These are phyloP conservation scores for Bilobella aurantiaca DNA, from an alignment of 1,140 invertebrate genomes.

Conservation along the genomic window DNA sequence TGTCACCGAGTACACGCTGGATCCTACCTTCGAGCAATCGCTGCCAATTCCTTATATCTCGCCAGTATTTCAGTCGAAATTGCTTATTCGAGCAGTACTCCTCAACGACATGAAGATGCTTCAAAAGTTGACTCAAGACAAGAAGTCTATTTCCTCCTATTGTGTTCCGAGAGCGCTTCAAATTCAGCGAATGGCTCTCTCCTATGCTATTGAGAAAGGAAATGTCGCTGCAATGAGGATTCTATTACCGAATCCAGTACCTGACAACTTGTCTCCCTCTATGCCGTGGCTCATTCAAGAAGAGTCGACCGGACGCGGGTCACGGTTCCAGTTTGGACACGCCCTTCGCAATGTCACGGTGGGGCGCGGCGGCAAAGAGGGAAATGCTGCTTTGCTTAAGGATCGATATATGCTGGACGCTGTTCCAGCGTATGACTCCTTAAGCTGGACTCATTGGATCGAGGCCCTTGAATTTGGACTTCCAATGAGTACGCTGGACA, in stretches of 20 bases:
- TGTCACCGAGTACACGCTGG: constrained; percentile 40
- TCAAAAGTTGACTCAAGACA: constrained; percentile 18
- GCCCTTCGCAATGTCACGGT: constrained; percentile 38
- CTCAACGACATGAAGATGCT: constrained; percentile 37
- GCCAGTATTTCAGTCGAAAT: constrained; percentile 39
- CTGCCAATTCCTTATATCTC: constrained; percentile 43
- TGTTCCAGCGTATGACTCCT: too few species aligned
- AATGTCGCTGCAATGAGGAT: constrained; percentile 38
- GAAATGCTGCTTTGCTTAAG: constrained; percentile 43
- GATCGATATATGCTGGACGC: constrained; percentile 21
- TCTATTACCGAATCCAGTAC: constrained; percentile 36
- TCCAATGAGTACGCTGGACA: neutral
- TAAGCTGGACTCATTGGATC: neutral
- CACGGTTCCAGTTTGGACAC: constrained; percentile 39
- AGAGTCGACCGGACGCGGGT: constrained; percentile 25
- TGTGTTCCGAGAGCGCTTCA: constrained; percentile 25
- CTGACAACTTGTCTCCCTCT: constrained; percentile 15
- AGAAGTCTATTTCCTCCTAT: constrained; percentile 16
- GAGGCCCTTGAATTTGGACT: neutral
- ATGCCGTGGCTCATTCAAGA: neutral
- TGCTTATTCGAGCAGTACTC: constrained; percentile 43
- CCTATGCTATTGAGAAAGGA: constrained; percentile 39
- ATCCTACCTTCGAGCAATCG: constrained; percentile 44
- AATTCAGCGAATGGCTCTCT: constrained; percentile 36
- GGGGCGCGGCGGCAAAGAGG: neutral